phyloP scores from a whole-genome alignment of 2,113 vertebrate genomes.

The Saccopteryx bilineata region DNA sequence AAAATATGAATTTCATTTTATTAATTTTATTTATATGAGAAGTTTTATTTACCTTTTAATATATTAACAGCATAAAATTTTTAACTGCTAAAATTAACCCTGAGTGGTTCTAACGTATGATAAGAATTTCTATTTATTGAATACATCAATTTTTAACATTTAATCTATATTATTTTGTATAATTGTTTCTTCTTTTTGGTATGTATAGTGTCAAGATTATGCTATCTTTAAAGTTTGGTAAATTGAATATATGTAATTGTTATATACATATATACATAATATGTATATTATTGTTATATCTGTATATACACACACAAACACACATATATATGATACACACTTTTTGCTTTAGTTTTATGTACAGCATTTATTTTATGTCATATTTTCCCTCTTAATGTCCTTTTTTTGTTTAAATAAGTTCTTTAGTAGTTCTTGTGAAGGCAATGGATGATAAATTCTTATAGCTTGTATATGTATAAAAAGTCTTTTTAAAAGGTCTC shows the following conservation, averaged over 20 bases:
- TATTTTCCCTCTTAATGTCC: not conserved
- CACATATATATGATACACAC: not conserved
- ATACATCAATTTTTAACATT: not conserved
- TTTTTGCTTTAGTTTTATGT: not conserved
- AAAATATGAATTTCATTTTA: not conserved
- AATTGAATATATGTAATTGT: not conserved
- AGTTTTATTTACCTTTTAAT: not conserved
- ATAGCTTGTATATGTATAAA: not conserved
- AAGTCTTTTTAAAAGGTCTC: not conserved
- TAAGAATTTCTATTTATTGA: not conserved
- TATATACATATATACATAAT: not conserved
- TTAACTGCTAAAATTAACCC: not conserved
- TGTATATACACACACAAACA: not conserved
- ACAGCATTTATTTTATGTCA: not conserved
- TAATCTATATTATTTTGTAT: not conserved
- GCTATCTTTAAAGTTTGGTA: not conserved
- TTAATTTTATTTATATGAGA: conserved; percentile 1
- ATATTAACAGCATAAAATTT: not conserved
- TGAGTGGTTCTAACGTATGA: not conserved
- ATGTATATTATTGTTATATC: not conserved
- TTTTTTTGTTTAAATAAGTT: not conserved
- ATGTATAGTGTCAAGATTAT: not conserved
- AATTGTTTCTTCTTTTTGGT: conserved; percentile 1
- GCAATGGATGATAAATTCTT: not conserved
- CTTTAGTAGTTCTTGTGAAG: not conserved